Evolutionary conservation across 2,888 invertebrate species (phyloP).

Genomic region (Zaprionus bogoriensis): DNA sequence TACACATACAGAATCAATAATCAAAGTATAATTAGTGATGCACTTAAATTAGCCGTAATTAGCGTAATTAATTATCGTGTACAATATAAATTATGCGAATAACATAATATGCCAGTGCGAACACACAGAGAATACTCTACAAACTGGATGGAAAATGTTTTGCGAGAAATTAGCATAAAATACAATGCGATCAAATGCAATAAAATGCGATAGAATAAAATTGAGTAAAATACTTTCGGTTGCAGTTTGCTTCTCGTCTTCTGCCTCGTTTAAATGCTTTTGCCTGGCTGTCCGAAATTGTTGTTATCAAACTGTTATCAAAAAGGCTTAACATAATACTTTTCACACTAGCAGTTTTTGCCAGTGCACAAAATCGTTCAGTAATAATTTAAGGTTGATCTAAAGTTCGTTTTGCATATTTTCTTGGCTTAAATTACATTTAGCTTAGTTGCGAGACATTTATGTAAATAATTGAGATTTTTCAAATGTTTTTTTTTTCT

Average conservation of each 20-base stretch:
- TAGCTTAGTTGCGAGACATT: constrained; percentile 78
- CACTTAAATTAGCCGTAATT: constrained; percentile 59
- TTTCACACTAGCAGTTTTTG: no score
- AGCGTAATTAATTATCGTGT: constrained; percentile 39
- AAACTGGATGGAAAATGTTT: constrained; percentile 54
- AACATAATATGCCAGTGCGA: constrained; percentile 56
- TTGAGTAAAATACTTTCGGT: constrained; percentile 55
- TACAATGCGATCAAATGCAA: constrained; percentile 57
- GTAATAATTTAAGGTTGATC: constrained; percentile 52
- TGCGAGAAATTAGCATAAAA: constrained; percentile 21
- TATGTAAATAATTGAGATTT: constrained; percentile 79
- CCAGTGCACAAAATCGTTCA: constrained; percentile 4
- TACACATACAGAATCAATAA: constrained; percentile 60
- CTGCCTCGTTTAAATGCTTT: constrained; percentile 57
- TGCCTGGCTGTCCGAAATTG: constrained; percentile 54
- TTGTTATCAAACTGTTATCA: constrained; percentile 34
- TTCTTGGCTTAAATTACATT: constrained; percentile 60
- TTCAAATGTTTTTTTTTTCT: constrained; percentile 50
- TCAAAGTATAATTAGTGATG: constrained; percentile 62
- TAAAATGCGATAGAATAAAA: constrained; percentile 40
- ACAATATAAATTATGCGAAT: constrained; percentile 24
- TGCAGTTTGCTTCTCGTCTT: constrained; percentile 38
- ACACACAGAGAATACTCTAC: constrained; percentile 12
- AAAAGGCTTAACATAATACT: constrained; percentile 37
- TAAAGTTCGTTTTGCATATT: constrained; percentile 53